Evolutionary conservation across 2,797 vertebrate genomes (phyloP), one percentile per base, ranked within the genome.

Genomic region (Megalops cyprinoides): DNA sequence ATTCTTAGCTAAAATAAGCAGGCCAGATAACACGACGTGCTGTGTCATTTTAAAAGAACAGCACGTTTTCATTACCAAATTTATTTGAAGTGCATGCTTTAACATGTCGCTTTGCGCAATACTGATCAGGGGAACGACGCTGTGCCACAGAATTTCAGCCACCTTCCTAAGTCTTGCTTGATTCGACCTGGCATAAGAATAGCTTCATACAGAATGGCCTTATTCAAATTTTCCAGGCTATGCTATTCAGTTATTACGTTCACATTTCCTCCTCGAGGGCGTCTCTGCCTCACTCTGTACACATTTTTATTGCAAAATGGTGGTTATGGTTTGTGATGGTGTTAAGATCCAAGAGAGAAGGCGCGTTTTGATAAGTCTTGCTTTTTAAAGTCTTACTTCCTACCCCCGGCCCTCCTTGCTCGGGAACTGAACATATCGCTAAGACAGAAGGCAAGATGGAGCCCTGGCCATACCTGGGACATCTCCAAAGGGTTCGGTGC

Each of bases 381-480:
- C n/a, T n/a, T n/a, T n/a, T n/a, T n/a, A n/a, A n/a, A n/a, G n/a
- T n/a, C n/a, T n/a, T n/a, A n/a, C n/a, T n/a, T n/a, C n/a, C n/a
- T n/a, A n/a, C n/a, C n/a, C n/a, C n/a, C n/a, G n/a, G n/a, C n/a
- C n/a, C n/a, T n/a, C n/a, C n/a, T n/a, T n/a, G 49, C 49, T 51
- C 7, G 69, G n/a, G 46, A 73, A 73, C 14, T 15, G 69, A 12
- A 46, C 9, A 14, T 4, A 60, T 25, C 15, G 9, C 49, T 18
- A 75, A 39, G 42, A 77, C 2, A 69, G 28, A 44, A 25, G 62
- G 15, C 14, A 67, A 39, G 44, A 28, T 58, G 82, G 31, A 74
- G 53, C 74, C 49, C 46, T 46, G 23, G 7, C 0, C 28, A 77
- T 89, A 93, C 91, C 92, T 93, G 91, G 2, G 86, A 84, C 88